These are phyloP conservation scores for Proctacanthus coquilletti DNA, from an alignment of 1,140 invertebrate genomes.

Conservation along the genomic window DNA sequence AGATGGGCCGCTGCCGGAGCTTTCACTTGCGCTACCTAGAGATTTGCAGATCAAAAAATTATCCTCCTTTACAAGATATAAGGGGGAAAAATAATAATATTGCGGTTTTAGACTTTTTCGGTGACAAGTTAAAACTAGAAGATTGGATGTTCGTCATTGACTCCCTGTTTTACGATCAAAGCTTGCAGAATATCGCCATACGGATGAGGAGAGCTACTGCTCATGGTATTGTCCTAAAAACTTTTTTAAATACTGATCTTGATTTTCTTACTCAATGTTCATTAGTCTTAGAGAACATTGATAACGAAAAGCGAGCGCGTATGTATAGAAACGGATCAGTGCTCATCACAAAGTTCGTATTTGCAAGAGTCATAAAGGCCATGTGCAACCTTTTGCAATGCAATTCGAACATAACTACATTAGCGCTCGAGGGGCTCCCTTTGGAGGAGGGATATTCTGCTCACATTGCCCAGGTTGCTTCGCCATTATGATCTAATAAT, in stretches of 20 bases:
- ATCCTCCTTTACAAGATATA: conserved; percentile 17
- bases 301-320: conserved; percentile 36
- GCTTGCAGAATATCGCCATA: conserved; percentile 36
- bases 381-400: conserved; percentile 34
- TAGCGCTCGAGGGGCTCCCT: conserved; percentile 45
- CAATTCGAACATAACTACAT: conserved; percentile 33
- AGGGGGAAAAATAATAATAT: conserved; percentile 28
- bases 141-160: conserved; percentile 45
- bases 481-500: background rate
- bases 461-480: conserved; percentile 28
- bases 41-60: conserved; percentile 24
- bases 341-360: conserved; percentile 33
- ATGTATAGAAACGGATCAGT: conserved; percentile 31
- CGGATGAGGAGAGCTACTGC: conserved; percentile 25
- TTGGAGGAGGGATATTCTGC: conserved; percentile 38
- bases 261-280: too few species aligned
- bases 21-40: conserved; percentile 27
- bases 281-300: conserved; percentile 35
- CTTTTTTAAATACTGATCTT: too few species aligned
- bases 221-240: too few species aligned
- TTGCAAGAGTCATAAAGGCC: conserved; percentile 34
- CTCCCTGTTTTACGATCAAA: conserved; percentile 38
- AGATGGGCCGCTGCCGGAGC: too few species aligned
- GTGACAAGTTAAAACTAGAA: conserved; percentile 42
- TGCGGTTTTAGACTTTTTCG: conserved; percentile 36